Percentiles rank a stretch among this genome's conserved stretches.
Evolutionary conservation across 2,113 vertebrate genomes (phyloP).

Genomic region (Pitta sordida): DNA sequence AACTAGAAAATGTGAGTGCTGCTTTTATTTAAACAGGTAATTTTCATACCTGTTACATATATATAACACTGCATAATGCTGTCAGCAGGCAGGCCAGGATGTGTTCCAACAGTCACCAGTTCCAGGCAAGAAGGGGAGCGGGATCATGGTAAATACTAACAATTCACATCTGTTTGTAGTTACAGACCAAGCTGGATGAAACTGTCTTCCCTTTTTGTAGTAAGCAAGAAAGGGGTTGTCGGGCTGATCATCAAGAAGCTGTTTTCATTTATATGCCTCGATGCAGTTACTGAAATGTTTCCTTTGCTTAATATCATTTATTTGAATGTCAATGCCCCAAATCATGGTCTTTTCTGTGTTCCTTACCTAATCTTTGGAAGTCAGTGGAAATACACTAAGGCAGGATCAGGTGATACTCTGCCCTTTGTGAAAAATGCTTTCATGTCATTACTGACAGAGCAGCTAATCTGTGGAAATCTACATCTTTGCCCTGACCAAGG

Average conservation of each 20-base stretch:
- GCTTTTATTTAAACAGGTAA: not conserved
- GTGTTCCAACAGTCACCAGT: not conserved
- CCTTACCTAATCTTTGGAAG: not conserved
- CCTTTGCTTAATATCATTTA: not conserved
- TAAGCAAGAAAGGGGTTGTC: not conserved
- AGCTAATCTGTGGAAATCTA: not conserved
- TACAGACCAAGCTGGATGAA: not conserved
- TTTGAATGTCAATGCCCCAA: not conserved
- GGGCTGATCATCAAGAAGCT: not conserved
- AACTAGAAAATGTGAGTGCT: not conserved
- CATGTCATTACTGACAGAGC: not conserved
- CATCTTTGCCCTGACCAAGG: not conserved
- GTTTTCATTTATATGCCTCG: not conserved
- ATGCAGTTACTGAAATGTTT: not conserved
- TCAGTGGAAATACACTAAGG: not conserved
- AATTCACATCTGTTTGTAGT: not conserved
- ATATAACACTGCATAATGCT: not conserved
- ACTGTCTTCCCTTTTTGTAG: not conserved
- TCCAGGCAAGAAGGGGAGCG: not conserved
- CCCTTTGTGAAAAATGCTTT: not conserved
- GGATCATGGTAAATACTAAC: not conserved
- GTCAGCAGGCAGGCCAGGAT: not conserved
- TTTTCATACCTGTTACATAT: not conserved
- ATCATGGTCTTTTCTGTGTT: not conserved
- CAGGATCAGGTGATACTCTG: rapidly evolving